Evolutionary conservation across 2,113 vertebrate species (phyloP), one percentile per base, ranked within the genome.

Genomic region (Colaptes auratus): DNA sequence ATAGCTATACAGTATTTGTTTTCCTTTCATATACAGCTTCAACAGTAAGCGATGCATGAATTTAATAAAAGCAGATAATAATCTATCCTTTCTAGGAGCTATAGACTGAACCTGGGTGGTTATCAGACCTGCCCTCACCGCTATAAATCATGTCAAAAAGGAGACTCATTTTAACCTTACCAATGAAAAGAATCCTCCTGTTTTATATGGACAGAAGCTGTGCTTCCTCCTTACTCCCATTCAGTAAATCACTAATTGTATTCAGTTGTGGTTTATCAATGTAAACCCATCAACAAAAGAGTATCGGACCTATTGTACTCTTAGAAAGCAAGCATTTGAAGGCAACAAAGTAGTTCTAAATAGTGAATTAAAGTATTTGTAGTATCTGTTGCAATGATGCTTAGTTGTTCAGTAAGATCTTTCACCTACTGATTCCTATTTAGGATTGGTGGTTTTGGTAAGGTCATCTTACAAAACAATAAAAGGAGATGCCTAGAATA

Each of bases 31-130:
- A 96, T 90, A 91, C 66, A 94, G 86, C 91, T 95, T 93, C 93
- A 92, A 88, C 83, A 83, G 73, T 76, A 95, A 95, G 63, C 61
- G 86, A 94, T 90, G 91, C 91, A 94, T 96, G 88, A 94, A 95
- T 97, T 95, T 97, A 97, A 97, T 97, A 96, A 96, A 96, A 96
- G 65, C 83, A 96, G 93, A 95, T 95, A 95, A 93, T 96, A 91
- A 97, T 97, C 93, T 96, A 94, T 88, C 93, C 50, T 86, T 95
- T 95, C 73, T 63, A 18, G 79, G 69, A 90, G 65, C 79, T 73
- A 84, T 70, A 88, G 88, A 79, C 86, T 82, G 73, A 92, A 90
- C 59, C 50, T 93, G 80, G 64, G 73, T 93, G 88, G 88, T 95
- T 96, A 96, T 96, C 73, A 83, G 88, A 69, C 39, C 70, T 90